Conservation (phyloP, 2,797 vertebrate genomes). For the Dendrocincla tyrannina region DNA sequence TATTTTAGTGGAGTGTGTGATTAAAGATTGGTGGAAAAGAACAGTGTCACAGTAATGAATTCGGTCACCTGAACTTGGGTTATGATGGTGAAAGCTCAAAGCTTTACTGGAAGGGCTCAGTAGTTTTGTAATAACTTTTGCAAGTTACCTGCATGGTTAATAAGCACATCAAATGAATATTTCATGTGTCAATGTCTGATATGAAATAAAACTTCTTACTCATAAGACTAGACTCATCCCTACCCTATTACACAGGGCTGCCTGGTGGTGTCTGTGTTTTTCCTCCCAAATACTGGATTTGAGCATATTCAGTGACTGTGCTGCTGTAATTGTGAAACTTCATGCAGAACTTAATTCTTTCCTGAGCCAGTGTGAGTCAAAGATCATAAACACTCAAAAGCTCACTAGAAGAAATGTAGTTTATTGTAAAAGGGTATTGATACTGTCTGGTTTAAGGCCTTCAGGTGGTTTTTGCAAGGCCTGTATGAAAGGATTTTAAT, state of each 20-base stretch:
- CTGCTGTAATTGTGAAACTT: not conserved
- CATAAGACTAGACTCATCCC: not conserved
- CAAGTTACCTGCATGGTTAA: not conserved
- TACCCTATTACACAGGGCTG: not conserved
- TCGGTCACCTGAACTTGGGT: not conserved
- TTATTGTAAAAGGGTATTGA: not conserved
- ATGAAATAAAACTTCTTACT: not conserved
- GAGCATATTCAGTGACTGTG: not conserved
- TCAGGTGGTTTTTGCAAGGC: not conserved
- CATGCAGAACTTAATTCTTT: not conserved
- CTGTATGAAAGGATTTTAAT: not conserved
- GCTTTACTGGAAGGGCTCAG: not conserved
- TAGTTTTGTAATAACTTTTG: not conserved
- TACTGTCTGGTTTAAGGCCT: not conserved
- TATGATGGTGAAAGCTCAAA: not conserved
- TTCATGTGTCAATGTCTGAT: not conserved
- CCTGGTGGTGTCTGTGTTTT: not conserved
- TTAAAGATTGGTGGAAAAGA: not conserved
- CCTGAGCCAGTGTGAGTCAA: not conserved
- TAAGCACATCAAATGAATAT: not conserved
- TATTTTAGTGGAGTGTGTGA: not conserved
- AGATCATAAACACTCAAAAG: not conserved
- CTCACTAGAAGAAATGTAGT: not conserved
- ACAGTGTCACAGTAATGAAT: not conserved
- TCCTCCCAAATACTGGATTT: not conserved